A percentile compares a stretch with the other conserved stretches of the same genome.
Evolutionary conservation across 2,113 vertebrate genomes (phyloP).

Genomic region (Stegastes partitus): DNA sequence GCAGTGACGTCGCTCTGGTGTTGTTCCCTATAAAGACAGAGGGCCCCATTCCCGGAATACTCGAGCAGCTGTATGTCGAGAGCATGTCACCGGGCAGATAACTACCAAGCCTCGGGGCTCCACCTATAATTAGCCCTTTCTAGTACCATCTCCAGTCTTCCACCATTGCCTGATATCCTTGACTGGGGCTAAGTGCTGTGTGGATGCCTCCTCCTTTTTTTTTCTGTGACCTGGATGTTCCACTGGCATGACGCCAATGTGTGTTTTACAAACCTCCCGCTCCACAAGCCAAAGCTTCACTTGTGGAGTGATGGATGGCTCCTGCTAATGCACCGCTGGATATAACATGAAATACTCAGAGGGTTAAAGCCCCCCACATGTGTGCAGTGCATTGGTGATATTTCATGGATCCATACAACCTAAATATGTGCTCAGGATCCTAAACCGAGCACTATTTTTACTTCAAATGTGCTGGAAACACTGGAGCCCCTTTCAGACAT

Average conservation of each 20-base stretch:
- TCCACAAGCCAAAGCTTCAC: slow-evolving; percentile 20
- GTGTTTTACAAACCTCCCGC: slow-evolving; percentile 44
- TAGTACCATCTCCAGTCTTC: slow-evolving; percentile 30
- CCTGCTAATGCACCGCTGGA: slow-evolving; percentile 36
- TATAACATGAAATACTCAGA: slow-evolving; percentile 11
- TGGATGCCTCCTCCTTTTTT: slow-evolving; percentile 39
- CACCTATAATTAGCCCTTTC: slow-evolving; percentile 78
- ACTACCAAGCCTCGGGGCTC: slow-evolving; percentile 49
- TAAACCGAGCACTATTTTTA: neutral
- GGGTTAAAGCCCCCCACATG: neutral
- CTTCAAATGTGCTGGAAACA: neutral
- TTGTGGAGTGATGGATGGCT: slow-evolving; percentile 49
- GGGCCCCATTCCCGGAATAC: slow-evolving; percentile 40
- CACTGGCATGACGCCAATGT: slow-evolving; percentile 49
- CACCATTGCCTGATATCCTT: slow-evolving; percentile 42
- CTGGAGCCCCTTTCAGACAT: too few relatives aligned
- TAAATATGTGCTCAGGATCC: neutral
- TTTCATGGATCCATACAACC: slow-evolving; percentile 2
- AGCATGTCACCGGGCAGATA: slow-evolving; percentile 61
- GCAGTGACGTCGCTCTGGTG: neutral
- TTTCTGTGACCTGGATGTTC: slow-evolving; percentile 61
- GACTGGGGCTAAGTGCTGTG: slow-evolving; percentile 48
- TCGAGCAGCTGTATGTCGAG: slow-evolving; percentile 45
- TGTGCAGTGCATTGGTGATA: neutral
- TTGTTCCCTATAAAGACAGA: neutral